These are phyloP conservation scores for Mastacembelus armatus DNA, from an alignment of 2,797 vertebrate genomes.

Conservation along the genomic window DNA sequence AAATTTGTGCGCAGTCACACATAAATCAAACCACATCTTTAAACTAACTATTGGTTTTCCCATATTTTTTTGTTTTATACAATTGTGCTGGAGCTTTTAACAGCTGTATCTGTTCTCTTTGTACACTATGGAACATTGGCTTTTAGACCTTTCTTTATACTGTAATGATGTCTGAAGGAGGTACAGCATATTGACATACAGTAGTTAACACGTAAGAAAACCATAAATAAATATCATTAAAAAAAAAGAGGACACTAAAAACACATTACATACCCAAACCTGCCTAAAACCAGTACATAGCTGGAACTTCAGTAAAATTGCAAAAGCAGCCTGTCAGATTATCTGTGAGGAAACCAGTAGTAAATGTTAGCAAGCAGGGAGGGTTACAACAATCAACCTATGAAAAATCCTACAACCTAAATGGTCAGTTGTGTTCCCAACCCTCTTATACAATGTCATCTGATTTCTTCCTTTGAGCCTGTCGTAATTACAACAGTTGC, in stretches of 20 bases:
- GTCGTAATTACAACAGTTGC: no score
- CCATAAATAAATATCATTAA: no score
- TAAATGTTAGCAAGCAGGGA: no score
- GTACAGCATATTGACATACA: neutral
- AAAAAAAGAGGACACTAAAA: neutral
- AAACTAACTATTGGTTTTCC: neutral
- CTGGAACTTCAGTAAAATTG: neutral
- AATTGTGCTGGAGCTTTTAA: neutral
- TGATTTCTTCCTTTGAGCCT: neutral
- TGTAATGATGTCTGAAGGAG: neutral
- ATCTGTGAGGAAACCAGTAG: neutral
- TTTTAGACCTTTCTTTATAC: neutral
- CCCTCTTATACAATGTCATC: neutral
- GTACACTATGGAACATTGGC: no score
- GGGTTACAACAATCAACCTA: neutral
- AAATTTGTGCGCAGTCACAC: neutral
- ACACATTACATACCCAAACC: neutral
- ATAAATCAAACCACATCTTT: neutral
- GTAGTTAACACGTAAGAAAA: conserved; percentile 1
- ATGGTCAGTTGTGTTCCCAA: neutral
- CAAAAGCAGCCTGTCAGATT: neutral
- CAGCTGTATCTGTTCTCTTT: neutral
- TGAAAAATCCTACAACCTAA: neutral
- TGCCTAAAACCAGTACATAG: neutral
- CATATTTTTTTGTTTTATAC: neutral